Base-by-base conservation (phyloP, 2,113 vertebrate species). In the Amblyornis subalaris region DNA sequence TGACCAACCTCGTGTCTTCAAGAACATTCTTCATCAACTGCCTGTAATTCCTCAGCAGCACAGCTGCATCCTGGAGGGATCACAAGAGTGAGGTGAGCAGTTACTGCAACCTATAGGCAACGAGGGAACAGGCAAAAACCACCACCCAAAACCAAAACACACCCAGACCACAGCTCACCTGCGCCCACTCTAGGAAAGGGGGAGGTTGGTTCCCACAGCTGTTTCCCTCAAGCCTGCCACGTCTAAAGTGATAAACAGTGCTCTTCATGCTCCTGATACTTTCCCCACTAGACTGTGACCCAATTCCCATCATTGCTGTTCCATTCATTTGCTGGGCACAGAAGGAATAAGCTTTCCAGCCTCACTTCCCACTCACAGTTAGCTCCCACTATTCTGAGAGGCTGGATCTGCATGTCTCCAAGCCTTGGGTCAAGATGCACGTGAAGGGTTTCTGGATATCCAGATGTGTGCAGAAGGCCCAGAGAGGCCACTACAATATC, bases 21-120 rank as follows among this genome's bases (percentile, higher is more conserved):
- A 99, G 97, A 57, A 99, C 97, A 0, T 88, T 97, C 40, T 97
- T 88, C 99, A 99, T 99, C 93, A 99, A 47, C 9, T 96, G 96
- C 53, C 85, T 98, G 94, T 97, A 97, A 57, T 85, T 96, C 84
- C 86, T 96, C 87, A 99, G 92, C 96, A 98, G 92, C 81, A 82
- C 95, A 90, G 97, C 85, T 1, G 98, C 98, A 76, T 98, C 99
- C 99, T 99, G 96, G 29, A 91, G 70, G 90, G 70, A 57, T 48
- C 17, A 13, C 35, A 86, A 67, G 84, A 94, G 31, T 5, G 22
- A 86, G 45, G 45, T 7, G 17, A 67, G 69, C 12, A 14, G 44
- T 53, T 72, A 78, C 33, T 31, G 65, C 67, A 62, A 38, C 55
- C 16, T 44, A 42, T 24, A 31, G 55, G 55, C 60, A 82, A 44